Percentiles rank a stretch among this genome's conserved stretches.
Evolutionary conservation across 2,888 invertebrate genomes (phyloP).

Genomic region (Sphaerophoria taeniata): DNA sequence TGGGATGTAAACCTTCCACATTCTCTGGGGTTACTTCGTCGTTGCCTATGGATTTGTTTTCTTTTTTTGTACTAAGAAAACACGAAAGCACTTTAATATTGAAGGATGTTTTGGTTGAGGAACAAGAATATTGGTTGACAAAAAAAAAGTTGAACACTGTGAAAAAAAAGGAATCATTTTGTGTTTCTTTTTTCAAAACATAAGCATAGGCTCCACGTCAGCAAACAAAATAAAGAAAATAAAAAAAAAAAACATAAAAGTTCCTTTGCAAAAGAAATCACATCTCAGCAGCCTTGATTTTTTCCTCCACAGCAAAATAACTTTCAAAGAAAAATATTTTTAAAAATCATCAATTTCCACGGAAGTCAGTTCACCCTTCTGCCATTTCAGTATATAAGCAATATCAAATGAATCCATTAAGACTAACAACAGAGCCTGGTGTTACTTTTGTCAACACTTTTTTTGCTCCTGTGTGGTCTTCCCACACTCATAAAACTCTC

Average conservation of each 20-base stretch:
- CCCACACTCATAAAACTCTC: neutral
- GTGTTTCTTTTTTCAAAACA: neutral
- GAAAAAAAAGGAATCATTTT: neutral
- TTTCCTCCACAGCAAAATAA: no score
- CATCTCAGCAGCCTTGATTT: no score
- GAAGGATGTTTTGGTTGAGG: neutral
- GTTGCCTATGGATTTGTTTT: neutral
- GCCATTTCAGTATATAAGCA: neutral
- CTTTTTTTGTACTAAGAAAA: constrained; percentile 3
- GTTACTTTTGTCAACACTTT: constrained; percentile 14
- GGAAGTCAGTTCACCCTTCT: neutral
- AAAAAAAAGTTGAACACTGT: constrained; percentile 21
- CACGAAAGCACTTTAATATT: constrained; percentile 50
- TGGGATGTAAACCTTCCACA: neutral
- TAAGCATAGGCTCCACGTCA: neutral
- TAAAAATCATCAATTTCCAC: neutral
- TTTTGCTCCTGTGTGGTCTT: neutral
- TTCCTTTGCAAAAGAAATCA: no score
- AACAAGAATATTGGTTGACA: neutral
- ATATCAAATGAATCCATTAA: constrained; percentile 10
- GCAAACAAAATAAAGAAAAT: no score
- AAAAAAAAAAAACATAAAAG: no score
- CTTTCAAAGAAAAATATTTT: neutral
- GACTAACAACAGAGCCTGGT: neutral
- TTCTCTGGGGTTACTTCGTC: no score